These are phyloP conservation scores for Hippocampus barbouri DNA, from an alignment of 2,113 vertebrate genomes.

Conservation along the genomic window DNA sequence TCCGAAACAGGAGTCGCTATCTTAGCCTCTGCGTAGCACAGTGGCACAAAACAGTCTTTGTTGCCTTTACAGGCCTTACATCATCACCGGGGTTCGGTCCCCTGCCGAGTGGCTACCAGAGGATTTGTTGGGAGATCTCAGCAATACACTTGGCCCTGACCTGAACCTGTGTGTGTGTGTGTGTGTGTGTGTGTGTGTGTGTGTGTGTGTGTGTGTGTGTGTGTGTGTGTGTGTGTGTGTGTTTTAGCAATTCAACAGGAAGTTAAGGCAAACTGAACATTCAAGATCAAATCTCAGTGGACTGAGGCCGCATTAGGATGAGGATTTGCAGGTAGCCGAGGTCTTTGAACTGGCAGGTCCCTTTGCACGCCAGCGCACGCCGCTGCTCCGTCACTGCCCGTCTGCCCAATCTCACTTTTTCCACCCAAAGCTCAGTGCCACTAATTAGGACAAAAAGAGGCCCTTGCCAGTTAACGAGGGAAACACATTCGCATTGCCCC, in stretches of 20 bases:
- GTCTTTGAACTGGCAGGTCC: constrained; percentile 25
- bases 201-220: not conserved
- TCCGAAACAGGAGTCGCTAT: constrained; percentile 12
- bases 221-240: no score
- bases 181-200: no score
- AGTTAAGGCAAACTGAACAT: not conserved
- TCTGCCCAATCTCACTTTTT: constrained; percentile 62
- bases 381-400: constrained; percentile 31
- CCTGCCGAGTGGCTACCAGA: constrained; percentile 1
- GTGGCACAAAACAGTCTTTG: constrained; percentile 54
- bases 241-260: not conserved
- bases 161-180: constrained; percentile 14
- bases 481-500: constrained; percentile 50
- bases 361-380: not conserved
- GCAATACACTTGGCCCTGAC: constrained; percentile 15
- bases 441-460: constrained; percentile 44
- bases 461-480: constrained; percentile 34
- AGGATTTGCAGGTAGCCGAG: constrained; percentile 13
- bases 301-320: constrained; percentile 27
- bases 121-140: constrained; percentile 18
- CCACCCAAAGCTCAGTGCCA: constrained; percentile 45
- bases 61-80: constrained; percentile 48
- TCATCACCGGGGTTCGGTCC: constrained; percentile 41
- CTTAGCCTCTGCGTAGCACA: constrained; percentile 24
- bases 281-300: constrained; percentile 9